These are phyloP conservation scores for Arctocebus calabarensis DNA, from an alignment of 2,797 vertebrate species.

Conservation along the genomic window DNA sequence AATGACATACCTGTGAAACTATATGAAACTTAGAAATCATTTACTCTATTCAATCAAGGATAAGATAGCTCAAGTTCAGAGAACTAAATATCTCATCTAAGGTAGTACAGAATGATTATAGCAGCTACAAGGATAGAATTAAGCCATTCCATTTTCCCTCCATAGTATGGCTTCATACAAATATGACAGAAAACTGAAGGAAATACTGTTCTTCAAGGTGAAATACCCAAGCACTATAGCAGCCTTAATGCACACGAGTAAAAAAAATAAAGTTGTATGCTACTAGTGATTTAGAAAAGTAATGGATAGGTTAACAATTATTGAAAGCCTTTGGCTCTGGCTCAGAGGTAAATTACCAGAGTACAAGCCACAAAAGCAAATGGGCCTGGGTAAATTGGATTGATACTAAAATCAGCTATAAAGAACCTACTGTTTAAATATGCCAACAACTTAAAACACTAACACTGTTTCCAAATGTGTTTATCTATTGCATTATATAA, in stretches of 20 bases:
- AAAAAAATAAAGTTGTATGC: neutral
- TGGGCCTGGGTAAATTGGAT: neutral
- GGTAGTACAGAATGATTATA: rapidly evolving
- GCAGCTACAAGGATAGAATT: neutral
- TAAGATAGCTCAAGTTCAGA: neutral
- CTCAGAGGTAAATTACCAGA: neutral
- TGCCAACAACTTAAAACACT: neutral
- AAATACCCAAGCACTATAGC: neutral
- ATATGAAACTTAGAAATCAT: neutral
- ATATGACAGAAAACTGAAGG: neutral
- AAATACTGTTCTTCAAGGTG: neutral
- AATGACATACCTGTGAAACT: neutral
- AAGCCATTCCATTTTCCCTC: neutral
- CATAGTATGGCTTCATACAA: neutral
- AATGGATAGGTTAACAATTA: neutral
- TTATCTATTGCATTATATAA: neutral
- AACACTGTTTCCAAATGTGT: neutral
- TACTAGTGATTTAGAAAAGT: neutral
- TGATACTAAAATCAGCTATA: neutral
- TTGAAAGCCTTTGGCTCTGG: neutral
- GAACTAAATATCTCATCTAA: neutral
- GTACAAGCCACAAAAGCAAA: neutral
- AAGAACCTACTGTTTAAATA: neutral
- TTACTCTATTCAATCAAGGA: neutral
- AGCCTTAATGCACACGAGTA: neutral